Percentiles rank a stretch among this genome's conserved stretches.
phyloP scores from a whole-genome alignment of 2,888 invertebrate genomes.

The Ommatoiulus sabulosus region DNA sequence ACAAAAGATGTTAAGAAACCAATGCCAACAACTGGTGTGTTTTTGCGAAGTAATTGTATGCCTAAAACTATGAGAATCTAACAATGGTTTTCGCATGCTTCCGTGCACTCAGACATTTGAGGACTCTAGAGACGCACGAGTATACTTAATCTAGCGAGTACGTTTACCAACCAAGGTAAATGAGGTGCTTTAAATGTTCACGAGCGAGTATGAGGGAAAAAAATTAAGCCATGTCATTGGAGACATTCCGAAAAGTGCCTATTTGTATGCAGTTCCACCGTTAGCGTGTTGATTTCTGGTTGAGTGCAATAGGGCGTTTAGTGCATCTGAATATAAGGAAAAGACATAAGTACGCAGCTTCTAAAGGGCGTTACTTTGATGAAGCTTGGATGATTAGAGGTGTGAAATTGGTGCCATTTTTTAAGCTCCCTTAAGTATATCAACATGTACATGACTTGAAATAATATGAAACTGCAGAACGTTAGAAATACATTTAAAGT shows the following conservation, averaged over 20 bases:
- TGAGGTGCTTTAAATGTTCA: slow-evolving; percentile 10
- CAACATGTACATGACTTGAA: background rate
- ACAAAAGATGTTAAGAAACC: background rate
- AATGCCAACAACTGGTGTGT: too few relatives aligned
- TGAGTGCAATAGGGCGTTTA: background rate
- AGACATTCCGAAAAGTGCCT: background rate
- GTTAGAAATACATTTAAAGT: background rate
- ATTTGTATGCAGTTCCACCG: background rate
- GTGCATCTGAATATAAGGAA: background rate
- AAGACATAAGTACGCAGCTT: background rate
- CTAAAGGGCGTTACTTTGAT: background rate
- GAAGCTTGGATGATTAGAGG: background rate
- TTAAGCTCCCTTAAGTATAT: background rate
- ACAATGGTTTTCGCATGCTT: background rate
- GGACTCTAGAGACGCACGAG: background rate
- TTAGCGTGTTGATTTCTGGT: background rate
- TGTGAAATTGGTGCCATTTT: background rate
- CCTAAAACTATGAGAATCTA: background rate
- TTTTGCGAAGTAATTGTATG: background rate
- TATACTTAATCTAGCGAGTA: background rate
- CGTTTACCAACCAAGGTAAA: background rate
- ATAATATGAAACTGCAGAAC: background rate
- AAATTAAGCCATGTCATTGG: slow-evolving; percentile 1
- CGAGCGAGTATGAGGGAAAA: background rate
- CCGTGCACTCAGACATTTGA: background rate